phyloP scores from a whole-genome alignment of 2,888 invertebrate species.

The Scaptomyza tumidula region DNA sequence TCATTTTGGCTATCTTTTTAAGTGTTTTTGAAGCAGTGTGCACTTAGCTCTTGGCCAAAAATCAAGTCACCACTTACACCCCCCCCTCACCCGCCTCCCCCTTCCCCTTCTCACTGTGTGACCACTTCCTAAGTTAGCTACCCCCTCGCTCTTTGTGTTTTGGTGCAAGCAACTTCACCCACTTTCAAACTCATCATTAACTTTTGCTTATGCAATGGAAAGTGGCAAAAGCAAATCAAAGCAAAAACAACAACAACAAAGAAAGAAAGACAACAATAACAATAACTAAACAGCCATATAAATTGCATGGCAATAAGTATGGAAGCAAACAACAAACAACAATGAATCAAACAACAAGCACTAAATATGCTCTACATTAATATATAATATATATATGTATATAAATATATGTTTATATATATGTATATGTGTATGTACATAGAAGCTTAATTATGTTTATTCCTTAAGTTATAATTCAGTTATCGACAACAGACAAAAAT shows the following conservation, averaged over 20 bases:
- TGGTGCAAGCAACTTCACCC: constrained; percentile 43
- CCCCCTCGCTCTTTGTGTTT: background rate
- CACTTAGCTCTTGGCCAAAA: constrained; percentile 10
- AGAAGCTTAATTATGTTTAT: too few species aligned
- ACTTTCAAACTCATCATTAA: constrained; percentile 54
- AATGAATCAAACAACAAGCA: constrained; percentile 4
- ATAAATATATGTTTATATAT: too few species aligned
- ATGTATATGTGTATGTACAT: too few species aligned
- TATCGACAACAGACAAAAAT: too few species aligned
- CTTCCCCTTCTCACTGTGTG: too few species aligned
- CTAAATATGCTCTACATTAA: background rate
- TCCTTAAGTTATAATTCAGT: too few species aligned
- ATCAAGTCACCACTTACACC: too few species aligned
- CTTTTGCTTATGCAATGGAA: constrained; percentile 75
- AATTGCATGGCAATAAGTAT: constrained; percentile 24
- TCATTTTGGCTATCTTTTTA: constrained; percentile 48
- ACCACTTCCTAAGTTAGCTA: too few species aligned
- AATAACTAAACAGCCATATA: constrained; percentile 27
- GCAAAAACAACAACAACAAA: constrained; percentile 30
- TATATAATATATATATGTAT: background rate
- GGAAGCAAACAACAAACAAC: constrained; percentile 3
- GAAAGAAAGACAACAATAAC: background rate
- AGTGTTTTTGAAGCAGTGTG: constrained; percentile 42
- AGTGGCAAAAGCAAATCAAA: constrained; percentile 63
- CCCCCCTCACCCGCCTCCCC: background rate